Percentiles rank a stretch among this genome's conserved stretches.
Evolutionary conservation across 2,797 vertebrate species (phyloP).

Genomic region (Natrix natrix): DNA sequence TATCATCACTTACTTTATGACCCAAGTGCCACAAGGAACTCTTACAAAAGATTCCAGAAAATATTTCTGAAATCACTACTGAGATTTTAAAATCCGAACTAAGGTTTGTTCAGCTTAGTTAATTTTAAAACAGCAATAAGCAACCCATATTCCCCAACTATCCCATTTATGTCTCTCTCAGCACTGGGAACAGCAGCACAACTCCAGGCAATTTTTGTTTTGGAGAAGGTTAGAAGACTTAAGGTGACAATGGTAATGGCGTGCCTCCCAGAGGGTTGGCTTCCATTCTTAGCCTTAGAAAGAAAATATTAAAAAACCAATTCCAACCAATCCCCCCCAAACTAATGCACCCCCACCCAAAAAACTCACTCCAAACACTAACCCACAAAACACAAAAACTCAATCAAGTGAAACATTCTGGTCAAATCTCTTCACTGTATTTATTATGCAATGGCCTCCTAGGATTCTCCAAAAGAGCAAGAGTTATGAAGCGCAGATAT

Average conservation of each 20-base stretch:
- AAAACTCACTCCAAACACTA: neutral
- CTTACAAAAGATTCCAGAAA: neutral
- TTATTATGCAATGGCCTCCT: neutral
- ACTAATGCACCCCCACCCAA: neutral
- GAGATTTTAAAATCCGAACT: rapidly evolving
- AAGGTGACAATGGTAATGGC: neutral
- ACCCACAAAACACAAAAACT: neutral
- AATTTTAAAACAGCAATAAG: neutral
- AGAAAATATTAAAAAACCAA: neutral
- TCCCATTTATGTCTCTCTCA: neutral
- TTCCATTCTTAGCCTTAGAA: neutral
- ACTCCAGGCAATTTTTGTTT: neutral
- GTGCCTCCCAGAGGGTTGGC: neutral
- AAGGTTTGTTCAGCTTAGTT: neutral
- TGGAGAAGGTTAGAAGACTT: neutral
- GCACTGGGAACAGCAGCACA: neutral
- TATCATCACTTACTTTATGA: neutral
- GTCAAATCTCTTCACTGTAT: neutral
- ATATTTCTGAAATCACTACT: neutral
- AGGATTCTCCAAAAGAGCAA: neutral
- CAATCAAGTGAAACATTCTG: neutral
- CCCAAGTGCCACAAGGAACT: neutral
- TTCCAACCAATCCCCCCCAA: neutral
- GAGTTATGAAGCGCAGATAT: neutral
- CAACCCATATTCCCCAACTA: neutral